phyloP scores from a whole-genome alignment of 92 coral and sea anemone genomes.

The Hydrozoanthus gracilis region DNA sequence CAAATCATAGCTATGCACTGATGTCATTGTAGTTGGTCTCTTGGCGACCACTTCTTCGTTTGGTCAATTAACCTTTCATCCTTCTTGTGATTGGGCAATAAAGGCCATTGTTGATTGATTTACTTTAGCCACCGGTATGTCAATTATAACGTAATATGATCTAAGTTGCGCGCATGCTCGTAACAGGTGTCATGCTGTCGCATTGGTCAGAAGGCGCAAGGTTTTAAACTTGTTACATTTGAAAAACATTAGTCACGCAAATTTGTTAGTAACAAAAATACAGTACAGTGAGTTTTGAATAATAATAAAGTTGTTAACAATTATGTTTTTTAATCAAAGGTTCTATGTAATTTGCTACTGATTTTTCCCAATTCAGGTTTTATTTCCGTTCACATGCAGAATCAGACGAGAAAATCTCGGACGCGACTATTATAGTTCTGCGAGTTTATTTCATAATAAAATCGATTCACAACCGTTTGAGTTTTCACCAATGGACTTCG shows the following conservation, averaged over 20 bases:
- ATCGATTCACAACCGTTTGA: too few relatives aligned
- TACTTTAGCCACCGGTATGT: slow-evolving; percentile 70
- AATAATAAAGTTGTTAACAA: too few relatives aligned
- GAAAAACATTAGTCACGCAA: neutral
- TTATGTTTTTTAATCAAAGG: too few relatives aligned
- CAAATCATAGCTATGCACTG: slow-evolving; percentile 37
- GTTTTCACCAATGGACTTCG: too few relatives aligned
- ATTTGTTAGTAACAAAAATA: neutral
- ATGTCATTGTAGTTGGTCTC: slow-evolving; percentile 34
- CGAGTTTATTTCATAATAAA: too few relatives aligned
- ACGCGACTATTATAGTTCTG: too few relatives aligned
- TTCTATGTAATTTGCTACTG: too few relatives aligned
- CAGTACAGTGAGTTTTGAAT: too few relatives aligned
- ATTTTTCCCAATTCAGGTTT: too few relatives aligned
- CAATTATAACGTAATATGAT: slow-evolving; percentile 86
- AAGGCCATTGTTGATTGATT: slow-evolving; percentile 60
- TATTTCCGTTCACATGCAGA: too few relatives aligned
- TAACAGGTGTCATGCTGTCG: slow-evolving; percentile 20
- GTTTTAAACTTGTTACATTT: slow-evolving; percentile 16
- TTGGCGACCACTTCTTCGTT: slow-evolving; percentile 35
- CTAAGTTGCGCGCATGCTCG: slow-evolving; percentile 69
- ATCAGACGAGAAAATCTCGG: too few relatives aligned
- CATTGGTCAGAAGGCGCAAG: slow-evolving; percentile 1
- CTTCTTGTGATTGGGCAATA: slow-evolving; percentile 65
- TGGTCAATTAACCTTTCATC: neutral